A percentile compares a stretch with the other conserved stretches of the same genome.
Evolutionary conservation across 1,140 invertebrate genomes (phyloP).

Genomic region (Fopius arisanus): DNA sequence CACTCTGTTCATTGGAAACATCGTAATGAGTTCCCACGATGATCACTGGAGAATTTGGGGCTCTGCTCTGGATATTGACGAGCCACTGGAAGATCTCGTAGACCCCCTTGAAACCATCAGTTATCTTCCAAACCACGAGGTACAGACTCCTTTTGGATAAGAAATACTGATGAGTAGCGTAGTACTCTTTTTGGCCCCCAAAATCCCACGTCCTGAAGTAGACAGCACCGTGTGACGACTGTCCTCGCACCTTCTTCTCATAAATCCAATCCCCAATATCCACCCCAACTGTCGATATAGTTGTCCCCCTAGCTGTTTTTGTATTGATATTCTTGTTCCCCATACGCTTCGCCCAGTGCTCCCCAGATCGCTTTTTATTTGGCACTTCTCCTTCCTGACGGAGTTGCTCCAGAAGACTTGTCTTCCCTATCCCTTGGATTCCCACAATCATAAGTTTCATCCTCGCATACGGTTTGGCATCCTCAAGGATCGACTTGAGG

Average conservation of each 20-base stretch:
- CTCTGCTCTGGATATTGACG: conserved; percentile 92
- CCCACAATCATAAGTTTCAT: conserved; percentile 99
- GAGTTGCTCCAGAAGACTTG: conserved; percentile 88
- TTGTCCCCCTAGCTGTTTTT: conserved; percentile 79
- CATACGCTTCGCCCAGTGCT: conserved; percentile 95
- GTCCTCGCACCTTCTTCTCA: conserved; percentile 79
- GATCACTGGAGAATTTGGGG: conserved; percentile 92
- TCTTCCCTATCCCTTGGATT: conserved; percentile 82
- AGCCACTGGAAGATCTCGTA: conserved; percentile 94
- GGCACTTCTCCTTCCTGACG: conserved; percentile 83
- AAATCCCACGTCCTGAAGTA: conserved; percentile 99
- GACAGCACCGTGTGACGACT: conserved; percentile 83
- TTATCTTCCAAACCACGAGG: conserved; percentile 94
- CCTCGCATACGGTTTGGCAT: conserved; percentile 91
- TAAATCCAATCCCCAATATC: conserved; percentile 96
- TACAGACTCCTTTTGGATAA: conserved; percentile 95
- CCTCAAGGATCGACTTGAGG: conserved; percentile 87
- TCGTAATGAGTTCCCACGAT: conserved; percentile 97
- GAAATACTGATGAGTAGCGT: conserved; percentile 98
- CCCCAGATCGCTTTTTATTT: conserved; percentile 77
- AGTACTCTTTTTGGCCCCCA: conserved; percentile 96
- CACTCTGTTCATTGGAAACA: conserved; percentile 78
- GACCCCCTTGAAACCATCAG: conserved; percentile 90
- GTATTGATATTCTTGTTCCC: conserved; percentile 84
- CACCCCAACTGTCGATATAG: conserved; percentile 94